Conservation (phyloP, 2,113 vertebrate species). For the Heterotis niloticus region DNA sequence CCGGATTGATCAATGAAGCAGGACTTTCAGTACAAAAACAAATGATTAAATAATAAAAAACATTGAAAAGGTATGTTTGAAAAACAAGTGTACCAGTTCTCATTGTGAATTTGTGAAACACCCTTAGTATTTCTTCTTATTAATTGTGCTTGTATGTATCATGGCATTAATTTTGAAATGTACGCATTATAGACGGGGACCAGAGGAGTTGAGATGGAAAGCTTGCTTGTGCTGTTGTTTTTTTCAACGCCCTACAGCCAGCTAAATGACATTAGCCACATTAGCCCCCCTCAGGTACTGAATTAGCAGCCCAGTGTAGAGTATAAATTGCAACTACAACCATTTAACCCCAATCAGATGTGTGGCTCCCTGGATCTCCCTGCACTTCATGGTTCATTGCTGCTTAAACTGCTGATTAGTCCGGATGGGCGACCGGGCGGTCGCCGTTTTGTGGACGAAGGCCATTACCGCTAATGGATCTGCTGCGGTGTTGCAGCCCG, state of each 20-base stretch:
- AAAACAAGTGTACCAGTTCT: no score
- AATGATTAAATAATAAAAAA: no score
- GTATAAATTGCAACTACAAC: conserved; percentile 97
- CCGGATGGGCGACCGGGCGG: conserved; percentile 87
- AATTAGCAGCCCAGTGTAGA: conserved; percentile 79
- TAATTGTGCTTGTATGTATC: no score
- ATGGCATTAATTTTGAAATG: no score
- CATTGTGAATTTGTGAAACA: no score
- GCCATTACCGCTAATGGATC: conserved; percentile 74
- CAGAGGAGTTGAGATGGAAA: no score
- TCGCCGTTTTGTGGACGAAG: conserved; percentile 75
- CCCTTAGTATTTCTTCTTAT: no score
- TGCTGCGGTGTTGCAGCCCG: conserved; percentile 61
- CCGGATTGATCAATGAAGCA: no score
- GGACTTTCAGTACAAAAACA: no score
- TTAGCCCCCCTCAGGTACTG: conserved; percentile 71
- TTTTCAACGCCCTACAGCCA: conserved; percentile 46
- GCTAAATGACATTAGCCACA: conserved; percentile 68
- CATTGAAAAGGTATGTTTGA: no score
- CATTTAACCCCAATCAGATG: conserved; percentile 98
- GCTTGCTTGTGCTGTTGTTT: no score
- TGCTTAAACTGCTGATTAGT: conserved; percentile 80
- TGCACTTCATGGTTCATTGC: conserved; percentile 93
- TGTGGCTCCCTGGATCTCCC: conserved; percentile 72
- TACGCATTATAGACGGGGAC: no score